phyloP scores from a whole-genome alignment of 2,113 vertebrate species.

The Cottus gobio region DNA sequence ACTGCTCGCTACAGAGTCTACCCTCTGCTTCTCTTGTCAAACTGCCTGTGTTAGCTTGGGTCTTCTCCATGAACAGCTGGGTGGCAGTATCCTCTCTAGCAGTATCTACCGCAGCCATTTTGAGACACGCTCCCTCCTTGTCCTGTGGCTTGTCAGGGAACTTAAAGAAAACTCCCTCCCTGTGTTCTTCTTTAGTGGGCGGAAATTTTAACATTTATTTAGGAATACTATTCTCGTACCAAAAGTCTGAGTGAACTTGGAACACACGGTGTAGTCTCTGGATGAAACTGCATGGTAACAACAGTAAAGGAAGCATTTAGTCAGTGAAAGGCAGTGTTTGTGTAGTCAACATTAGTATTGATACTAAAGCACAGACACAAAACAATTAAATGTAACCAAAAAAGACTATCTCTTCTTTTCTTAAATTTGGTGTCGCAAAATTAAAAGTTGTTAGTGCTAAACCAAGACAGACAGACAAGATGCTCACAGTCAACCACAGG shows the following conservation, averaged over 20 bases:
- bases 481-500: conserved; percentile 36
- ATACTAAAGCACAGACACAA: background rate
- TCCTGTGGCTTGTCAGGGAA: conserved; percentile 58
- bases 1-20: conserved; percentile 23
- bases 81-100: conserved; percentile 63
- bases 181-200: conserved; percentile 17
- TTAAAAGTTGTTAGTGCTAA: background rate
- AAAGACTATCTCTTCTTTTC: conserved; percentile 12
- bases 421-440: conserved; percentile 8
- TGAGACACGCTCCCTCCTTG: conserved; percentile 61
- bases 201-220: conserved; percentile 21
- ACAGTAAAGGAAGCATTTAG: background rate
- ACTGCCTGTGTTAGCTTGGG: conserved; percentile 13
- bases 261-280: background rate
- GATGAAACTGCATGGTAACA: background rate
- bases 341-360: background rate
- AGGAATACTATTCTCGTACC: background rate
- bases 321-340: background rate
- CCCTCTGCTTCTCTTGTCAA: conserved; percentile 56
- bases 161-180: conserved; percentile 42
- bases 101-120: conserved; percentile 72
- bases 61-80: conserved; percentile 57
- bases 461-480: conserved; percentile 25
- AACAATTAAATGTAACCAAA: background rate
- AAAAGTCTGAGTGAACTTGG: background rate